Base-by-base conservation (phyloP, 2,888 invertebrate genomes). In the Heliothis peltigera region DNA sequence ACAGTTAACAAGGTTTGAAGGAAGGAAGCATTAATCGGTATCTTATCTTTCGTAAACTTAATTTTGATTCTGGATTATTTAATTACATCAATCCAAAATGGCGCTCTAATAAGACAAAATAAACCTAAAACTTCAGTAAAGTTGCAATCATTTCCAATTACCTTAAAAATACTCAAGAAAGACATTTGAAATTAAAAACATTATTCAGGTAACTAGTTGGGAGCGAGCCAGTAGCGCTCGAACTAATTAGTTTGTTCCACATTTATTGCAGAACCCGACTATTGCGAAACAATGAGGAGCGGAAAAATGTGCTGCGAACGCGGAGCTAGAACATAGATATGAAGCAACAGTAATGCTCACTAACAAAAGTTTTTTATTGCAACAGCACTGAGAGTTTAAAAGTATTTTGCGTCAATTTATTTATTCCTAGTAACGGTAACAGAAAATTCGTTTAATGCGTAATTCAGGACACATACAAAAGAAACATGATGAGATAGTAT, bases 221-320 rank as follows among this genome's bases (percentile, higher is more conserved):
- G 12, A 47, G 17, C 18, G 12, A 51, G 44, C 19, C 44, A 39
- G 39, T 32, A 32, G 71, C 22, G 35, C 47, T 35, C 46, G 28
- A 57, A 62, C 43, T 42, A 52, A 76, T 66, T 70, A 62, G 44
- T 75, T 51, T 53, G 58, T 59, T 15, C 49, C 35, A 49, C 54
- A 56, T 64, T 59, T 59, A 68, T 49, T 68, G 44, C 32, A 58
- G 46, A 68, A 51, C 39, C 15, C n/a, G 51, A 59, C 32, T 35
- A 51, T 52, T 52, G 47, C 21, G 39, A 51, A 70, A 64, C 71
- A 58, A 64, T 32, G 51, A 48, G 43, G 15, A 48, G 28, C 21
- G 4, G 15, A 57, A 68, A 75, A 77, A 48, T 76, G 52, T 12
- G 25, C 32, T 39, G 25, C 10, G 21, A 21, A 12, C 19, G 10